Conservation (phyloP, 1,140 invertebrate genomes). For the Phocides pigmalion region DNA sequence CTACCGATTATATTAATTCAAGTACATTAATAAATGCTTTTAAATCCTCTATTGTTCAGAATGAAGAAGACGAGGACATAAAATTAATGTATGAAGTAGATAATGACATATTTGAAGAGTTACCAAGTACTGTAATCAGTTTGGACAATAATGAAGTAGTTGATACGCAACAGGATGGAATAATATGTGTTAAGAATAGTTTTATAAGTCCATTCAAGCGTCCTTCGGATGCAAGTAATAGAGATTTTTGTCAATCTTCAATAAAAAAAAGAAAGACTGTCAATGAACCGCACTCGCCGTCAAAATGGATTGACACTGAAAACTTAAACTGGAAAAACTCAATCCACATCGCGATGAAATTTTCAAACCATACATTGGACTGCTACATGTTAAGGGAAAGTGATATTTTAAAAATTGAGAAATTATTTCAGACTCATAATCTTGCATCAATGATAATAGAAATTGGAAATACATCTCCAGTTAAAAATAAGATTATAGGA, state of each 20-base stretch:
- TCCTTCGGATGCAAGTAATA: conserved; percentile 32
- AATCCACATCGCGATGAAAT: conserved; percentile 3
- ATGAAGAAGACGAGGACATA: conserved; percentile 64
- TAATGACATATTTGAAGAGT: conserved; percentile 38
- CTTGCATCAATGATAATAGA: conserved; percentile 54
- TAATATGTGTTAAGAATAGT: conserved; percentile 41
- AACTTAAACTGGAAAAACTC: not conserved
- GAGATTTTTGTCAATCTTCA: conserved; percentile 35
- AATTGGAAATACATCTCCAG: conserved; percentile 33
- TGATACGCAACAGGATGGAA: conserved; percentile 47
- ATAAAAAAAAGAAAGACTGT: conserved; percentile 55
- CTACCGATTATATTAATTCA: conserved; percentile 51
- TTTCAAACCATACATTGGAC: conserved; percentile 34
- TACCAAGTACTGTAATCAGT: conserved; percentile 30
- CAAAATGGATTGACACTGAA: not conserved
- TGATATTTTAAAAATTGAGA: conserved; percentile 54
- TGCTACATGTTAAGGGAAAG: conserved; percentile 48
- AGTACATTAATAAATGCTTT: conserved; percentile 70
- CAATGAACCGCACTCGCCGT: not conserved
- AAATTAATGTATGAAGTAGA: conserved; percentile 71
- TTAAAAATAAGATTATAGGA: conserved; percentile 52
- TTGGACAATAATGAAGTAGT: conserved; percentile 48
- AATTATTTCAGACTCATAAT: conserved; percentile 42
- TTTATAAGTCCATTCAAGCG: conserved; percentile 63
- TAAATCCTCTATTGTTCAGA: conserved; percentile 58